These are phyloP conservation scores for Aphelocoma californica DNA, from an alignment of 2,797 vertebrate species.

Conservation along the genomic window DNA sequence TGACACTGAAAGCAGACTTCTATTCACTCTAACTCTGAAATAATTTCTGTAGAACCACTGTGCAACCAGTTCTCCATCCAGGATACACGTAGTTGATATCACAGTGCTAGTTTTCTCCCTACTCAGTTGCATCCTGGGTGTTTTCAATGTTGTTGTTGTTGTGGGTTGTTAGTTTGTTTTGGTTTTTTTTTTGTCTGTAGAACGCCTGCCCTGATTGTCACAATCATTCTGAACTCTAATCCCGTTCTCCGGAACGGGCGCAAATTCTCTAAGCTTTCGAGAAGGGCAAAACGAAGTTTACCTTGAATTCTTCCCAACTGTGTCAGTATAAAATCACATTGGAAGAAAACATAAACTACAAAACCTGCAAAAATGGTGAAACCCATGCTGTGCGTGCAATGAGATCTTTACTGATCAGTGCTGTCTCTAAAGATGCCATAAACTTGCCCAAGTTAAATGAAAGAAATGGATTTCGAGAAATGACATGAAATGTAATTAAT, in stretches of 20 bases:
- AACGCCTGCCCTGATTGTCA: accelerated
- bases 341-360: not conserved
- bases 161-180: not conserved
- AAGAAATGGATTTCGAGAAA: not conserved
- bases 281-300: not conserved
- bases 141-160: too few species aligned
- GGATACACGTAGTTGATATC: not conserved
- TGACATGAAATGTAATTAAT: not conserved
- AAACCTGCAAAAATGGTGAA: not conserved
- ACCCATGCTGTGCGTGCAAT: not conserved
- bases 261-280: not conserved
- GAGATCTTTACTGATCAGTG: not conserved
- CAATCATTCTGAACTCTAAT: not conserved
- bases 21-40: not conserved
- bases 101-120: not conserved
- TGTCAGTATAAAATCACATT: not conserved
- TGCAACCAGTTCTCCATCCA: not conserved
- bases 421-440: not conserved
- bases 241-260: not conserved
- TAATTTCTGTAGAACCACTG: not conserved
- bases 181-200: not conserved
- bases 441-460: not conserved
- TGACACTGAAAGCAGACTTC: not conserved
- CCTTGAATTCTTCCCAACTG: not conserved
- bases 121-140: not conserved